Conservation (phyloP, 2,113 vertebrate species). For the Gadus chalcogrammus region DNA sequence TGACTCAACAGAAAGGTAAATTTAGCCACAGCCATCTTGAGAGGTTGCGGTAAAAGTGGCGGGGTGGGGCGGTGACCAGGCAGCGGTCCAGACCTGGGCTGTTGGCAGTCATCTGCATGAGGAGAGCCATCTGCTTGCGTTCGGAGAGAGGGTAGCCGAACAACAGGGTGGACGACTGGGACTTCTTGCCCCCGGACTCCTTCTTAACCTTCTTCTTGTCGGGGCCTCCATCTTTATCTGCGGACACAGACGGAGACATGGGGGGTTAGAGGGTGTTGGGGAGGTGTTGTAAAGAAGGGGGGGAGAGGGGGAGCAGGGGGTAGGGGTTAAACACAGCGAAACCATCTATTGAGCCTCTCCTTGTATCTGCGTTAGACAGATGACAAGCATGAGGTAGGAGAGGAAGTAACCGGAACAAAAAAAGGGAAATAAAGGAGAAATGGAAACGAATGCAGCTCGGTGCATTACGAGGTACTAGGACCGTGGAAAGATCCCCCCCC, state of each 20-base stretch:
- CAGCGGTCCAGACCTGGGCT: constrained; percentile 85
- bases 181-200: constrained; percentile 89
- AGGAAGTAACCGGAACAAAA: background rate
- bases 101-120: constrained; percentile 99
- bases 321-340: constrained; percentile 7
- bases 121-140: constrained; percentile 97
- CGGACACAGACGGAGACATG: constrained; percentile 53
- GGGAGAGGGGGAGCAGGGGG: background rate
- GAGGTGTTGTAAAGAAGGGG: background rate
- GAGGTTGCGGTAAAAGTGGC: constrained; percentile 21
- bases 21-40: background rate
- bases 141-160: constrained; percentile 98
- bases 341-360: constrained; percentile 28
- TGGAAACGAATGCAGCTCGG: constrained; percentile 35
- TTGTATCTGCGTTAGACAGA: constrained; percentile 67
- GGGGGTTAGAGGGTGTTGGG: background rate
- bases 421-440: background rate
- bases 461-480: constrained; percentile 19
- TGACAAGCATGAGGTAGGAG: constrained; percentile 62
- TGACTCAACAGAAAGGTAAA: constrained; percentile 35
- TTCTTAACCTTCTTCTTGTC: constrained; percentile 98
- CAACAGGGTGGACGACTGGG: constrained; percentile 89
- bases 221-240: constrained; percentile 95
- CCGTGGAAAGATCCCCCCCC: no score
- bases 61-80: no score